Evolutionary conservation across 2,888 invertebrate genomes (phyloP), one percentile per base, ranked within the genome.

Genomic region (Leptinotarsa peninsularis): DNA sequence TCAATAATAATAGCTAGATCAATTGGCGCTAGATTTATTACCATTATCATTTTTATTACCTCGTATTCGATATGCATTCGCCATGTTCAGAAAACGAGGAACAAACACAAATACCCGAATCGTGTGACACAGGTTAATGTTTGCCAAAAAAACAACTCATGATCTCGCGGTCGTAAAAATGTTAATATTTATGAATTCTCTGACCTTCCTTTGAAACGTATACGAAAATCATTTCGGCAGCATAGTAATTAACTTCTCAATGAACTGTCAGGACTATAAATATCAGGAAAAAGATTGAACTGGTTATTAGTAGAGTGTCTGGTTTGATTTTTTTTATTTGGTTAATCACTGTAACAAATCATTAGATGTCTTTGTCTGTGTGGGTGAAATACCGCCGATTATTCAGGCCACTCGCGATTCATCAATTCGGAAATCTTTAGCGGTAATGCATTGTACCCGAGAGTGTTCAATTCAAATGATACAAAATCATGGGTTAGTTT

Each of bases 101-200:
- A 63, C n/a, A 63, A 63, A 63, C 18, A 63, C 14, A 27, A 63
- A 43, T 18, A n/a, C 43, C 4, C n/a, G 10, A 63, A 63, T 63
- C 17, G 10, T 13, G 43, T 7, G n/a, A 33, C 63, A 33, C n/a
- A 43, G 63, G 63, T 43, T 27, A 27, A 63, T 33, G 63, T 43
- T 43, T 63, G 63, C 63, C 63, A 63, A 63, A 63, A 63, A 63
- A 63, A 33, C 63, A 63, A 33, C 63, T 63, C 43, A 63, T 63
- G 63, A 63, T 63, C 63, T 63, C 43, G 43, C 4, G 10, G 10
- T 13, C 27, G 5, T 63, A 63, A 27, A 63, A 63, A 63, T 63
- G 27, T 63, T 63, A 63, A 63, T 63, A 43, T 63, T 63, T 63
- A 63, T 63, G 63, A n/a, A 27, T 63, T 63, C 63, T 63, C 43